Conservation (phyloP, 2,113 vertebrate genomes). For the Perca fluviatilis region DNA sequence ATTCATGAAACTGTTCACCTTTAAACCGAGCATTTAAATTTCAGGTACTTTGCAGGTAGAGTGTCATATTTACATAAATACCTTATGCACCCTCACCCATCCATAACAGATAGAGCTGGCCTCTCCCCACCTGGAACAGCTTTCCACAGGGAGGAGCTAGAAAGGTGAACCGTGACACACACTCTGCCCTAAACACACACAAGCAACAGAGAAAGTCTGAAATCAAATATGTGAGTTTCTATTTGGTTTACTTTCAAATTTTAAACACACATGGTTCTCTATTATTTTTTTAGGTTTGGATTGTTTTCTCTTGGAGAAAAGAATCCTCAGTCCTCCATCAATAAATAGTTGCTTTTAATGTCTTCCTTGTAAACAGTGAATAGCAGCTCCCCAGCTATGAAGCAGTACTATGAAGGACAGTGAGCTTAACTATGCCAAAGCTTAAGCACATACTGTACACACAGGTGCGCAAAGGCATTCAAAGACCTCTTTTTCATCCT, state of each 20-base stretch:
- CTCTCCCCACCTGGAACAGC: slow-evolving; percentile 32
- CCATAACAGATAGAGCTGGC: slow-evolving; percentile 46
- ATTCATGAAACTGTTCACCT: slow-evolving; percentile 33
- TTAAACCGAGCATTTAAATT: slow-evolving; percentile 33
- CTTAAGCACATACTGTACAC: slow-evolving; percentile 3
- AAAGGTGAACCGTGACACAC: slow-evolving; percentile 31
- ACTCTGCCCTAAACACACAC: not conserved
- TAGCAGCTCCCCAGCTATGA: slow-evolving; percentile 12
- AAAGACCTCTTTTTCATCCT: slow-evolving; percentile 12
- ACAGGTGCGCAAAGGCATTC: not conserved
- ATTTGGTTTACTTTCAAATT: slow-evolving; percentile 18
- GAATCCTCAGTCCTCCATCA: slow-evolving; percentile 21
- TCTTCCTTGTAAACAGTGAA: slow-evolving; percentile 43
- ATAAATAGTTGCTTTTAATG: slow-evolving; percentile 37
- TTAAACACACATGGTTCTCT: slow-evolving; percentile 1
- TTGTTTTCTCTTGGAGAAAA: slow-evolving; percentile 23
- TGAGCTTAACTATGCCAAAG: not conserved
- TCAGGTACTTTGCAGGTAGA: not conserved
- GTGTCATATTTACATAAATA: slow-evolving; percentile 45
- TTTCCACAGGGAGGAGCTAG: slow-evolving; percentile 27
- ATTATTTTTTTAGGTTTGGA: not conserved
- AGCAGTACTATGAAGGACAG: slow-evolving; percentile 39
- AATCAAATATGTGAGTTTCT: slow-evolving; percentile 6
- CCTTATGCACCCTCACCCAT: slow-evolving; percentile 27
- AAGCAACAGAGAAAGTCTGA: not conserved